These are phyloP conservation scores for Drosophila mayri DNA, from an alignment of 1,140 invertebrate genomes.

Conservation along the genomic window DNA sequence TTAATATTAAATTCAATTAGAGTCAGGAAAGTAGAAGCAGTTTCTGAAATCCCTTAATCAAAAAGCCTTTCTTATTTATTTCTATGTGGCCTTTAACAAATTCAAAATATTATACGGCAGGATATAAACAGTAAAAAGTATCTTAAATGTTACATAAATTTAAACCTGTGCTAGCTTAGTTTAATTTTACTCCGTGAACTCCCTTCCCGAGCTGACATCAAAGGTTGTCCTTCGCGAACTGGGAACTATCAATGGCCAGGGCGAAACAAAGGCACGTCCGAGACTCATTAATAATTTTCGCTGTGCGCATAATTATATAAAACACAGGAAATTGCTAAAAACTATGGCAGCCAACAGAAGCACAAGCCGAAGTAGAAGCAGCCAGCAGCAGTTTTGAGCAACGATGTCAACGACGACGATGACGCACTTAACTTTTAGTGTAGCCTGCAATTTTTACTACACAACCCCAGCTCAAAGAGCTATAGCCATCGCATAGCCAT, in stretches of 20 bases:
- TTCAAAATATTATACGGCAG: not conserved
- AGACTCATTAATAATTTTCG: slow-evolving; percentile 67
- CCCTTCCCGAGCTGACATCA: slow-evolving; percentile 32
- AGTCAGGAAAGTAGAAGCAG: too few species aligned
- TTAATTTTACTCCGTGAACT: not conserved
- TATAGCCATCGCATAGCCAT: slow-evolving; percentile 4
- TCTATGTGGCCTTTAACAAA: not conserved
- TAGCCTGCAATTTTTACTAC: slow-evolving; percentile 65
- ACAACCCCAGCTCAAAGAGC: slow-evolving; percentile 43
- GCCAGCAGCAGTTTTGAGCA: slow-evolving; percentile 38
- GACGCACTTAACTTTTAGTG: slow-evolving; percentile 70
- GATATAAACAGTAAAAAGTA: not conserved
- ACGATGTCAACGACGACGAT: slow-evolving; percentile 53
- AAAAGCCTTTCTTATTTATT: not conserved
- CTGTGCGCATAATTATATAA: slow-evolving; percentile 70
- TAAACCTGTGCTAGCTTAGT: not conserved
- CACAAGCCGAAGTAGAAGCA: slow-evolving; percentile 21
- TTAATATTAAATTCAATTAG: not conserved
- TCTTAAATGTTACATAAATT: not conserved
- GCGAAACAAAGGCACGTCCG: slow-evolving; percentile 47
- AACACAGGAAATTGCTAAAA: slow-evolving; percentile 68
- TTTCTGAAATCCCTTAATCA: too few species aligned
- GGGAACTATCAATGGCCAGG: slow-evolving; percentile 41
- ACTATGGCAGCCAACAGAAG: slow-evolving; percentile 49
- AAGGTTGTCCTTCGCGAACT: slow-evolving; percentile 24